A percentile compares a stretch with the other conserved stretches of the same genome.
Conservation (phyloP, 2,888 invertebrate genomes). For the Mimas tiliae region DNA sequence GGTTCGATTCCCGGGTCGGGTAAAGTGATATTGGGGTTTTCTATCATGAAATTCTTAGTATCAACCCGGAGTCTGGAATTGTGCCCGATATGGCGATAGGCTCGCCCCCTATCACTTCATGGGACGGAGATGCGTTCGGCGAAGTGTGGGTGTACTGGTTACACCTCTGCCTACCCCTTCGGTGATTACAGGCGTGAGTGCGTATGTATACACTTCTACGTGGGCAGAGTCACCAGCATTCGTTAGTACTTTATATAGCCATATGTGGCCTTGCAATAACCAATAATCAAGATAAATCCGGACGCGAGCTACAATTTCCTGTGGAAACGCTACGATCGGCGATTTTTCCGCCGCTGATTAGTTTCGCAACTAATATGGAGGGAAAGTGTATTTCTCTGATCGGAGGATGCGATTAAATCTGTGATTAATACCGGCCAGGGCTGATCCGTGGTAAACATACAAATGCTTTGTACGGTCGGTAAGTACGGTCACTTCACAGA, state of each 20-base stretch:
- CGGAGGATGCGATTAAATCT: slow-evolving; percentile 21
- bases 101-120: no score
- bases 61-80: no score
- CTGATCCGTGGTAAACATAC: not conserved
- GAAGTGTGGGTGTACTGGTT: no score
- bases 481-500: not conserved
- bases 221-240: not conserved
- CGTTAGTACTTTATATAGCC: not conserved
- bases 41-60: no score
- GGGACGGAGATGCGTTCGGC: no score
- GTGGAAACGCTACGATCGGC: slow-evolving; percentile 13
- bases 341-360: slow-evolving; percentile 20
- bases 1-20: no score
- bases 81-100: no score
- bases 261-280: slow-evolving; percentile 1
- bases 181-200: no score
- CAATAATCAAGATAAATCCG: not conserved
- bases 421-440: slow-evolving; percentile 16
- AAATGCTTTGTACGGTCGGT: not conserved
- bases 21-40: no score
- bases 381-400: slow-evolving; percentile 19
- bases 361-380: slow-evolving; percentile 16
- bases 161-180: no score
- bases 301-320: slow-evolving; percentile 12
- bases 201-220: no score